These are phyloP conservation scores for Ceratosolen fusciceps DNA, from an alignment of 1,140 invertebrate genomes.

Conservation along the genomic window DNA sequence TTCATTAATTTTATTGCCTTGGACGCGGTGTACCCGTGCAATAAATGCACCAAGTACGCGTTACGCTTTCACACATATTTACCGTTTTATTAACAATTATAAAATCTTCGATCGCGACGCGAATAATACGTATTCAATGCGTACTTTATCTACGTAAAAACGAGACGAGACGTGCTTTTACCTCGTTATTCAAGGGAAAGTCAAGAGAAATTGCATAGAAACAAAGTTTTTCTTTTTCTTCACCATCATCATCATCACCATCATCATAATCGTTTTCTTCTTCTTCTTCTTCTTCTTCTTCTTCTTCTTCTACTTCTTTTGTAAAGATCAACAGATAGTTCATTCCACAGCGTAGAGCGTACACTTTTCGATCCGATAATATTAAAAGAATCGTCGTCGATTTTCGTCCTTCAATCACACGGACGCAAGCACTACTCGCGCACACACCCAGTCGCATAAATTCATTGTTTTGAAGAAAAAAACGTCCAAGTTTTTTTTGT, in stretches of 20 bases:
- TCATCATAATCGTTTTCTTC: no score
- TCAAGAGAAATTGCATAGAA: background rate
- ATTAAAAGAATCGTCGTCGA: slow-evolving; percentile 17
- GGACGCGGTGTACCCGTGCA: background rate
- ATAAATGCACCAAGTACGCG: slow-evolving; percentile 26
- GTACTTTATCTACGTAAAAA: background rate
- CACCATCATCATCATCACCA: no score
- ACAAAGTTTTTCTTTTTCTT: slow-evolving; percentile 17
- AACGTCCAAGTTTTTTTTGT: background rate
- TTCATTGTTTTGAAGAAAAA: background rate
- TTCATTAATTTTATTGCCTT: background rate
- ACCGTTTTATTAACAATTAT: slow-evolving; percentile 34
- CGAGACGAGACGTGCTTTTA: background rate
- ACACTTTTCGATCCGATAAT: background rate
- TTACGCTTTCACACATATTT: slow-evolving; percentile 9
- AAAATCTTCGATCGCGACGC: slow-evolving; percentile 15
- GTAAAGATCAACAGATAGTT: background rate
- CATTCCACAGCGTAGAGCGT: no score
- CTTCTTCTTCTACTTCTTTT: no score
- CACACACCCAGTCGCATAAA: background rate
- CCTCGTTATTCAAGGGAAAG: background rate
- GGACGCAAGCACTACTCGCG: no score
- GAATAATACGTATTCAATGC: slow-evolving; percentile 9
- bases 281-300: no score
- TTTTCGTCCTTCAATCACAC: background rate